Conservation (phyloP, 2,888 invertebrate genomes). For the Acleris holmiana region DNA sequence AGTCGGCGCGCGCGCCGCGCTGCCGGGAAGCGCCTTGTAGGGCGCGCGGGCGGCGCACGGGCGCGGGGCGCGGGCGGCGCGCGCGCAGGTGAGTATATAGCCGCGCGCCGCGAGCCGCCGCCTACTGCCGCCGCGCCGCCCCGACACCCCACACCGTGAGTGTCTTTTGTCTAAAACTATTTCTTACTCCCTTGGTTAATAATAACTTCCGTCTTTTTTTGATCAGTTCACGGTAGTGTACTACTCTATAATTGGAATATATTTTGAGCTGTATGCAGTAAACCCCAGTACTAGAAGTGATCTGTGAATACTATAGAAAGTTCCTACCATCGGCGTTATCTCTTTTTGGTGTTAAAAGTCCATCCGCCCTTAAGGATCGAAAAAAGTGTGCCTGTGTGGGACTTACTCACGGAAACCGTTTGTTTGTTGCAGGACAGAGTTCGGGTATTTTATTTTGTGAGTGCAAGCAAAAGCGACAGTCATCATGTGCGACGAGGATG, state of each 20-base stretch:
- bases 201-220: background rate
- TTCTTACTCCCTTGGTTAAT: background rate
- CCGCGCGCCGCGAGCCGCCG: constrained; percentile 42
- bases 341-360: too few species aligned
- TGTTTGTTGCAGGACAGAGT: constrained; percentile 26
- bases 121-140: constrained; percentile 45
- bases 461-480: constrained; percentile 33
- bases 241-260: too few species aligned
- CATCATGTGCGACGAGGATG: constrained; percentile 96
- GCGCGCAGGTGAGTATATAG: constrained; percentile 44
- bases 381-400: background rate
- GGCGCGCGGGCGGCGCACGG: constrained; percentile 20
- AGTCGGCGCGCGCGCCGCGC: constrained; percentile 42
- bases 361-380: background rate
- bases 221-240: background rate
- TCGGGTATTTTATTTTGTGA: constrained; percentile 31
- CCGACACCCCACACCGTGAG: constrained; percentile 47
- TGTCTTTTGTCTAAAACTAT: constrained; percentile 19
- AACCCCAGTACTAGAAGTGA: too few species aligned
- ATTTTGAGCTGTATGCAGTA: too few species aligned
- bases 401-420: constrained; percentile 1
- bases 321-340: too few species aligned
- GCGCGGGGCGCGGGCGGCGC: constrained; percentile 14
- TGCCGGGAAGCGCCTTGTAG: constrained; percentile 34
- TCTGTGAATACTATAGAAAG: too few species aligned